Evolutionary conservation across 2,797 vertebrate species (phyloP).

Genomic region (Hyperoplus lanceolatus): DNA sequence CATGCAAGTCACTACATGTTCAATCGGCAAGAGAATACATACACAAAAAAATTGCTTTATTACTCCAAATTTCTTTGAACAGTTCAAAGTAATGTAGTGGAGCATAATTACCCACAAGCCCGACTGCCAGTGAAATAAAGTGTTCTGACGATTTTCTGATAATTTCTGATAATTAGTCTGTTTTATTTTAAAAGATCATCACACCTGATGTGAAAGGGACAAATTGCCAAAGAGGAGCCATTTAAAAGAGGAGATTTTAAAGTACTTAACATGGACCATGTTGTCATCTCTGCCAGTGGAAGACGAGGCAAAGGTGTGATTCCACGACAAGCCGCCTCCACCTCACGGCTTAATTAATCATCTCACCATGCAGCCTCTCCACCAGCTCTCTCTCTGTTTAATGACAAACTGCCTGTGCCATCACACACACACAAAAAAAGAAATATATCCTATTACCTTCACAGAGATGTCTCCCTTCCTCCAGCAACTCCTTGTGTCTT

Average conservation of each 20-base stretch:
- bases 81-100: not conserved
- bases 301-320: slow-evolving; percentile 67
- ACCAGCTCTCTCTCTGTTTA: slow-evolving; percentile 18
- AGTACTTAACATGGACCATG: slow-evolving; percentile 34
- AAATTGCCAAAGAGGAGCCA: not conserved
- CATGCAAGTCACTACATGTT: slow-evolving; percentile 60
- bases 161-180: not conserved
- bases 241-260: slow-evolving; percentile 3
- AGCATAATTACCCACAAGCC: not conserved
- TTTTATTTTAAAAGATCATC: not conserved
- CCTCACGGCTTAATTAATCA: slow-evolving; percentile 69
- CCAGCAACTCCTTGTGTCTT: slow-evolving; percentile 58
- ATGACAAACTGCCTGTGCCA: slow-evolving; percentile 49
- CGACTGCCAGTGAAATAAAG: not conserved
- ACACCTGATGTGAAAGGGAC: not conserved
- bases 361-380: slow-evolving; percentile 25
- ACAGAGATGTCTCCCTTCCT: slow-evolving; percentile 59
- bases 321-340: slow-evolving; percentile 63
- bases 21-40: slow-evolving; percentile 8
- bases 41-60: not conserved
- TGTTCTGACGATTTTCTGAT: slow-evolving; percentile 13
- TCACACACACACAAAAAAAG: not conserved
- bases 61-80: not conserved
- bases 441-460: slow-evolving; percentile 75
- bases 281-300: slow-evolving; percentile 27